A percentile compares a stretch with the other conserved stretches of the same genome.
Evolutionary conservation across 2,113 vertebrate genomes (phyloP).

Genomic region (Protomyctophum bolini): DNA sequence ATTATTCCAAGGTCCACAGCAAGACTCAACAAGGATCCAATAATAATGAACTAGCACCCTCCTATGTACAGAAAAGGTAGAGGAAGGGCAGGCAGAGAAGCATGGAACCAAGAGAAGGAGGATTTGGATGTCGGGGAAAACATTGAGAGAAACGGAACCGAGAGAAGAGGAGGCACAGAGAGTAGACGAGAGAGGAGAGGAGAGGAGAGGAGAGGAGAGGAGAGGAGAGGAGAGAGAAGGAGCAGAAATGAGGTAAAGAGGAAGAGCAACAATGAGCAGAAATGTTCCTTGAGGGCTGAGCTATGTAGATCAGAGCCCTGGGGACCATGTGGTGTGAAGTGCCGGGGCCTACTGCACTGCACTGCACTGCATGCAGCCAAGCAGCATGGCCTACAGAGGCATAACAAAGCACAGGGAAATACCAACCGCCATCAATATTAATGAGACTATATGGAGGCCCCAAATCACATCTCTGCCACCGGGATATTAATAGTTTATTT

Average conservation of each 20-base stretch:
- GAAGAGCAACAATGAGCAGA: slow-evolving; percentile 26
- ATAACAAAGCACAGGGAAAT: neutral
- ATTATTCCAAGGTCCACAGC: slow-evolving; percentile 28
- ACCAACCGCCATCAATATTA: neutral
- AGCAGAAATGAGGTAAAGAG: neutral
- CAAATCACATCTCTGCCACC: neutral
- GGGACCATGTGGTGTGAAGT: slow-evolving; percentile 40
- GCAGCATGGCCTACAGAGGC: neutral
- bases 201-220: slow-evolving; percentile 1
- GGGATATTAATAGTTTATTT: neutral
- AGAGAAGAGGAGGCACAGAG: neutral
- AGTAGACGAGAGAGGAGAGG: neutral
- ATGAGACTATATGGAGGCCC: too few relatives aligned
- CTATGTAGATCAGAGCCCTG: slow-evolving; percentile 61
- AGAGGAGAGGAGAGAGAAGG: neutral
- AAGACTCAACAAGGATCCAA: slow-evolving; percentile 45
- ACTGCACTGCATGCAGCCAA: slow-evolving; percentile 4
- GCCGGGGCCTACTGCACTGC: neutral
- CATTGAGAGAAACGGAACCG: neutral
- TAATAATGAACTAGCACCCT: slow-evolving; percentile 57
- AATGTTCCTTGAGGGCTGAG: slow-evolving; percentile 48
- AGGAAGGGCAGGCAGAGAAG: neutral
- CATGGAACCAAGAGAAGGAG: neutral
- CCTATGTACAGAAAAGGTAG: slow-evolving; percentile 15
- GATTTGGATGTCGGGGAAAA: neutral